Evolutionary conservation across 2,113 vertebrate genomes (phyloP).

Genomic region (Todiramphus chloris): DNA sequence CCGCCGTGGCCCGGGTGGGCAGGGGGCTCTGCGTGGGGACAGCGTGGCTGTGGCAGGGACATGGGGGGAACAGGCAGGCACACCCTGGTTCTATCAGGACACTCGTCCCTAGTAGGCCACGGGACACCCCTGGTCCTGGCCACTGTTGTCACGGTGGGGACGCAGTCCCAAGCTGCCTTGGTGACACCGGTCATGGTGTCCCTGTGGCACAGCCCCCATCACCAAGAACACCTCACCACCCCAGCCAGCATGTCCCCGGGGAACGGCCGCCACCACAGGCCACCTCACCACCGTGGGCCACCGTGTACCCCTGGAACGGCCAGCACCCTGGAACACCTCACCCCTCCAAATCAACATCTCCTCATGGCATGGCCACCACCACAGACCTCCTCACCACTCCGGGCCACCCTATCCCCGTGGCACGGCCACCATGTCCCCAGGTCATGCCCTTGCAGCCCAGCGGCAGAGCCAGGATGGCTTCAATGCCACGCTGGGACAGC

Average conservation of each 20-base stretch:
- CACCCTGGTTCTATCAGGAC: neutral
- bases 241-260: neutral
- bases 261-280: neutral
- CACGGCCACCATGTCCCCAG: neutral
- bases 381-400: neutral
- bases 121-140: neutral
- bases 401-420: neutral
- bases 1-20: neutral
- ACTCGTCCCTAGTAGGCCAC: fast-evolving
- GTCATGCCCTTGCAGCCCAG: fast-evolving
- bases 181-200: neutral
- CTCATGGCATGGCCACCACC: neutral
- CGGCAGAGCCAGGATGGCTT: neutral
- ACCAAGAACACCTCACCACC: neutral
- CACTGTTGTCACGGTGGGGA: neutral
- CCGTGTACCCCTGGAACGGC: neutral
- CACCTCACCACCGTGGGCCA: neutral
- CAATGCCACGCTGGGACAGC: neutral
- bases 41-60: fast-evolving
- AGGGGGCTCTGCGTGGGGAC: neutral
- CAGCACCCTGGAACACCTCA: neutral
- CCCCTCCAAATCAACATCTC: neutral
- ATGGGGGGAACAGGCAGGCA: neutral
- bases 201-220: neutral
- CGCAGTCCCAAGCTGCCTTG: neutral